Evolutionary conservation across 2,113 vertebrate species (phyloP).

Genomic region (Myiozetetes cayanensis): DNA sequence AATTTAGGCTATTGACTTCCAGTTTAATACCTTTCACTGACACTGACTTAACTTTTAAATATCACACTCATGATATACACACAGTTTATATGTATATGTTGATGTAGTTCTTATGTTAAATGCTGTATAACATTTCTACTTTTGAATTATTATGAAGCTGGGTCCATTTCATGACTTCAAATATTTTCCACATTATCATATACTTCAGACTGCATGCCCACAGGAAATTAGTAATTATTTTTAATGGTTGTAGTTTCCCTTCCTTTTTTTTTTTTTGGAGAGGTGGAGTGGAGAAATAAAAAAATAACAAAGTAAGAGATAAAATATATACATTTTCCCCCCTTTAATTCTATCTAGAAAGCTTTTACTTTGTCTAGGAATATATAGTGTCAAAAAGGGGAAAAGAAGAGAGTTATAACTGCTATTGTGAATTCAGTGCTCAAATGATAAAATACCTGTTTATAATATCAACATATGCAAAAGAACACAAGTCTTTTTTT

Average conservation of each 20-base stretch:
- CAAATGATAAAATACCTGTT: neutral
- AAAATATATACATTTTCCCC: neutral
- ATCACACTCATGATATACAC: neutral
- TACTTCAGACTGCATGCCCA: neutral
- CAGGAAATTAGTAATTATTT: neutral
- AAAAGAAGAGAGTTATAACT: neutral
- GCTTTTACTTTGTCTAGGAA: neutral
- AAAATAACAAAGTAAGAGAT: neutral
- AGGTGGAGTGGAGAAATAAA: neutral
- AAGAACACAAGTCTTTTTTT: neutral
- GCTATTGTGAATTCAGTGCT: neutral
- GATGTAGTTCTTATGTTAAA: neutral
- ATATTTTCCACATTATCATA: constrained; percentile 38
- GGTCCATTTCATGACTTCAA: constrained; percentile 14
- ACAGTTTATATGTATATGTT: neutral
- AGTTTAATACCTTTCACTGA: neutral
- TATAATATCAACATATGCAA: neutral
- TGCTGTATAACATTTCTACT: neutral
- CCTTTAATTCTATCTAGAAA: neutral
- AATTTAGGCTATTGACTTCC: neutral
- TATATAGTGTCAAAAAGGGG: neutral
- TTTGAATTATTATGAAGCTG: neutral
- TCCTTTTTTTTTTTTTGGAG: neutral
- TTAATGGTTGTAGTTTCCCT: neutral
- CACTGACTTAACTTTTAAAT: neutral